Percentiles rank a stretch among this genome's conserved stretches.
These are phyloP conservation scores for Pempheris klunzingeri DNA, from an alignment of 2,797 vertebrate species.

Conservation along the genomic window DNA sequence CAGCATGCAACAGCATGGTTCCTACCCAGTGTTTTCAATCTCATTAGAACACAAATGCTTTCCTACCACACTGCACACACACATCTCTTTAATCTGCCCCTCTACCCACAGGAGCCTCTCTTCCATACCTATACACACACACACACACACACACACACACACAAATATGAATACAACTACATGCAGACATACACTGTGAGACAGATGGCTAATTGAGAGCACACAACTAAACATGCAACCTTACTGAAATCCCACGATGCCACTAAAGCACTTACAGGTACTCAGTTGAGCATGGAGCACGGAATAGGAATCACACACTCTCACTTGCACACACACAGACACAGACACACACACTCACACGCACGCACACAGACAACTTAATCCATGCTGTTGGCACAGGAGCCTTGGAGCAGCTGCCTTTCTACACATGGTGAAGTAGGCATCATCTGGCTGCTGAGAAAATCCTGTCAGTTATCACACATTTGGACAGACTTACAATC, in stretches of 20 bases:
- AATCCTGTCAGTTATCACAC: slow-evolving; percentile 53
- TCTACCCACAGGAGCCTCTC: slow-evolving; percentile 14
- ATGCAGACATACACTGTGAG: slow-evolving; percentile 31
- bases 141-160: slow-evolving; percentile 32
- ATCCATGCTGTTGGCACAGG: slow-evolving; percentile 58
- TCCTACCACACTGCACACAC: slow-evolving; percentile 30
- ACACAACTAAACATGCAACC: slow-evolving; percentile 56
- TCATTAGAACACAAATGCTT: slow-evolving; percentile 42
- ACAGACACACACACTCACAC: slow-evolving; percentile 15
- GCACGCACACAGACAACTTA: slow-evolving; percentile 41
- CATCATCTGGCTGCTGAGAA: slow-evolving; percentile 62
- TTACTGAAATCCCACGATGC: slow-evolving; percentile 57
- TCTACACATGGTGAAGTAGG: slow-evolving; percentile 40
- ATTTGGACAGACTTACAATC: slow-evolving; percentile 38
- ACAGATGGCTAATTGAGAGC: slow-evolving; percentile 58
- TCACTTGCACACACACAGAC: slow-evolving; percentile 31
- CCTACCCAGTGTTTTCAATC: slow-evolving; percentile 24
- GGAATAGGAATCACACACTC: slow-evolving; percentile 46
- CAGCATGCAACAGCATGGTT: slow-evolving; percentile 17
- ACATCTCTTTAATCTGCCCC: slow-evolving; percentile 37
- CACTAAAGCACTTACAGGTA: slow-evolving; percentile 67
- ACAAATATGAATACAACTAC: slow-evolving; percentile 14
- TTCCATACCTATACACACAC: not conserved
- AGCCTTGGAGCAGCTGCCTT: slow-evolving; percentile 53
- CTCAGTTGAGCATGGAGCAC: slow-evolving; percentile 57